phyloP scores from a whole-genome alignment of 2,113 vertebrate genomes.

The Tonatia bakeri region DNA sequence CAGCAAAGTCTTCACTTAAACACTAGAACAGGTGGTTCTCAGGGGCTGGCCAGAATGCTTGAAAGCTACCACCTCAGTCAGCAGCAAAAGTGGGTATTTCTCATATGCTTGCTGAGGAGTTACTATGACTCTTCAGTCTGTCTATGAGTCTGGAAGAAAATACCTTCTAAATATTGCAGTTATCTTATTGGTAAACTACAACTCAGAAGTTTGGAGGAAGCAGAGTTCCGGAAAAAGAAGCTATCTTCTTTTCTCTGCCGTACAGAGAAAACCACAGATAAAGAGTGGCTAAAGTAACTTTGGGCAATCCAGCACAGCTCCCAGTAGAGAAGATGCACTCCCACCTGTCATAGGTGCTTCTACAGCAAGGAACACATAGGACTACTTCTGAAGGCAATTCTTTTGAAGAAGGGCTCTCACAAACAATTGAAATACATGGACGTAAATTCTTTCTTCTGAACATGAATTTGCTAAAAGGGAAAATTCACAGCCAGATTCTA shows the following conservation, averaged over 20 bases:
- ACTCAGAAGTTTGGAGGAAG: neutral
- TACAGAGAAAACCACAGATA: neutral
- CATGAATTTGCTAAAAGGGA: neutral
- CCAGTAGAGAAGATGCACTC: rapidly evolving
- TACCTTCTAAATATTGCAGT: neutral
- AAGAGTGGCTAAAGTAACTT: neutral
- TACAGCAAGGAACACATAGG: rapidly evolving
- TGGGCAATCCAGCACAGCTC: rapidly evolving
- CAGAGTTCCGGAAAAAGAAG: neutral
- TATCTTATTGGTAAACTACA: neutral
- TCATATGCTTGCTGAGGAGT: neutral
- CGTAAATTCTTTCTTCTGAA: neutral
- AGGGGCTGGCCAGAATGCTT: no score
- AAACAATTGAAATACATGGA: neutral
- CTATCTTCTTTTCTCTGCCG: neutral
- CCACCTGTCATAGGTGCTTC: rapidly evolving
- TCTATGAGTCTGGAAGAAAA: neutral
- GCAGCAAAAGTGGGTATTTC: neutral
- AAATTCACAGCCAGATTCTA: neutral
- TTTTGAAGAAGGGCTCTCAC: neutral
- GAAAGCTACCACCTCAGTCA: neutral
- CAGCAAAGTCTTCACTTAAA: neutral
- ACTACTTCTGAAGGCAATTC: neutral
- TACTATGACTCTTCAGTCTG: neutral
- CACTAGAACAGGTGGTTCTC: neutral